Evolutionary conservation across 2,888 invertebrate species (phyloP).

Genomic region (Synergus japonicus): DNA sequence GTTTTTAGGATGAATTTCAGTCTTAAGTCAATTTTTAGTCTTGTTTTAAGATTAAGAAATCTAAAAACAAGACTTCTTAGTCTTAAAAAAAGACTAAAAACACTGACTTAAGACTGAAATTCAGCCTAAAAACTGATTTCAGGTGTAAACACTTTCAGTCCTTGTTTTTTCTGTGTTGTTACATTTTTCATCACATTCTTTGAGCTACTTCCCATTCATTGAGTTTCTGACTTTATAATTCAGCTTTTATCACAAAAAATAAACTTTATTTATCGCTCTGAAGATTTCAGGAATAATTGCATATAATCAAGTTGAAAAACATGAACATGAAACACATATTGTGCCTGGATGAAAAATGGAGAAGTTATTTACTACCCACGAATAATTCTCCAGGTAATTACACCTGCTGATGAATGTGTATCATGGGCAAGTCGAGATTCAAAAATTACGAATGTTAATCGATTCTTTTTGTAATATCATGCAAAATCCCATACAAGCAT

Average conservation of each 20-base stretch:
- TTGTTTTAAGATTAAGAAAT: too few species aligned
- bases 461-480: background rate
- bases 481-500: background rate
- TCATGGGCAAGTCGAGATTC: background rate
- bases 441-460: background rate
- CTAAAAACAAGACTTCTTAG: too few species aligned
- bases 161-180: too few species aligned
- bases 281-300: background rate
- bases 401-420: background rate
- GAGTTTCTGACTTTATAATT: background rate
- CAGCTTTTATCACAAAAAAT: background rate
- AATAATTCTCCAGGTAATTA: background rate
- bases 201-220: background rate
- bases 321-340: background rate
- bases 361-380: background rate
- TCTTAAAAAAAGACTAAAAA: too few species aligned
- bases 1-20: too few species aligned
- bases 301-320: background rate
- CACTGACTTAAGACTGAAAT: too few species aligned
- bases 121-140: too few species aligned
- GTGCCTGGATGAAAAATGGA: background rate
- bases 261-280: background rate
- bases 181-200: background rate
- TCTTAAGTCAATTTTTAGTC: too few species aligned
- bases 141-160: too few species aligned